phyloP scores from a whole-genome alignment of 1,140 invertebrate genomes.

The Bombus superbus region DNA sequence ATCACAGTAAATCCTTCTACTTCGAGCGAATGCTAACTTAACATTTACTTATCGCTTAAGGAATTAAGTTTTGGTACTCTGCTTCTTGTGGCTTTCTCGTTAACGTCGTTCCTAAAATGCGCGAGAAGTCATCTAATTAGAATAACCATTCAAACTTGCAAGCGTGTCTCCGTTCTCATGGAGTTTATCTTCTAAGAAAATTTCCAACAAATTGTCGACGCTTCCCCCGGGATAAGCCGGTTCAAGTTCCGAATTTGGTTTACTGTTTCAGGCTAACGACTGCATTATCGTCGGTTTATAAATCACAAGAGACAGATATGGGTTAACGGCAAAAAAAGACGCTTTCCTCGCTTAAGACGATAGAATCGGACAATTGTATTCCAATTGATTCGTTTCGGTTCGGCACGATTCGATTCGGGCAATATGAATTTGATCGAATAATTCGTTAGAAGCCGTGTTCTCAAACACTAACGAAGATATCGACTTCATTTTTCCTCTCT shows the following conservation, averaged over 20 bases:
- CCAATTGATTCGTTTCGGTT: too few species aligned
- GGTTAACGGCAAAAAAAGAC: too few species aligned
- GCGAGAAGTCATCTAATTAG: not conserved
- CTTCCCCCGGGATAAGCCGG: not conserved
- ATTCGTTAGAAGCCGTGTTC: not conserved
- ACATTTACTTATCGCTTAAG: not conserved
- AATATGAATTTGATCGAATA: not conserved
- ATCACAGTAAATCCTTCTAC: not conserved
- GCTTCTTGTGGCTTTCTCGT: not conserved
- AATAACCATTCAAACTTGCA: conserved; percentile 13
- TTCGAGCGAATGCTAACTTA: not conserved
- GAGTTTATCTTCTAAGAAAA: not conserved
- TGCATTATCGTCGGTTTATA: not conserved
- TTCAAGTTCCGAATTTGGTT: not conserved
- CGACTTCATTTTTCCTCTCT: too few species aligned
- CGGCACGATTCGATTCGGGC: too few species aligned
- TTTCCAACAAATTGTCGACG: not conserved
- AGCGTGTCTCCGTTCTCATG: not conserved
- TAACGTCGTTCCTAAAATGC: not conserved
- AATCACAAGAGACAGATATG: not conserved
- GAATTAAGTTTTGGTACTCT: not conserved
- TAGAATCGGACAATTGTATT: too few species aligned
- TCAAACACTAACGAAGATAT: too few species aligned
- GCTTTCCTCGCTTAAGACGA: too few species aligned
- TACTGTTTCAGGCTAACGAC: not conserved